A percentile compares a stretch with the other conserved stretches of the same genome.
Evolutionary conservation across 2,113 vertebrate genomes (phyloP).

Genomic region (Cavia porcellus): DNA sequence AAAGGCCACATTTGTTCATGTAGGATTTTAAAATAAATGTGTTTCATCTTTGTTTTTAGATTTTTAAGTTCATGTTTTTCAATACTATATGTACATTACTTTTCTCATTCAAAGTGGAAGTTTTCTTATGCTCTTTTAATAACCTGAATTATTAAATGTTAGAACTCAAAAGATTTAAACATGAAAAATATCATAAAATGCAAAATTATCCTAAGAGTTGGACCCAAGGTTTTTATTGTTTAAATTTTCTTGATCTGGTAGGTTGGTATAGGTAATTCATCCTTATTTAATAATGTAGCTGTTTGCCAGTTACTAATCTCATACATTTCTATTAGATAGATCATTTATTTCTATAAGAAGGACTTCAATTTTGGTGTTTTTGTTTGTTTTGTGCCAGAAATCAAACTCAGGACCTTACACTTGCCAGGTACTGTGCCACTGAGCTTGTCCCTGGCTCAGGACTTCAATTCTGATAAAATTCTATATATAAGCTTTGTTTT

Average conservation of each 20-base stretch:
- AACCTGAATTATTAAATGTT: slow-evolving; percentile 35
- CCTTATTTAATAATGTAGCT: background rate
- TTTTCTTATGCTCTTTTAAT: slow-evolving; percentile 47
- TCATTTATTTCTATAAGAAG: background rate
- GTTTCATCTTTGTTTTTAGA: slow-evolving; percentile 50
- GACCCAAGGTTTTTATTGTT: background rate
- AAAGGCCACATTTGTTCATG: background rate
- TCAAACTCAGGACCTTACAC: no score
- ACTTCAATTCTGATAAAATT: background rate
- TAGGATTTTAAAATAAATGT: background rate
- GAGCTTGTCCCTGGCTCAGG: no score
- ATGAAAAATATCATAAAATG: slow-evolving; percentile 31
- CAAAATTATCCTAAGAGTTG: background rate
- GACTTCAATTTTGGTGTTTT: background rate
- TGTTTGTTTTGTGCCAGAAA: no score
- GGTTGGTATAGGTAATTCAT: background rate
- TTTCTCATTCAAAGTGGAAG: slow-evolving; percentile 1
- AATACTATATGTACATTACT: slow-evolving; percentile 40
- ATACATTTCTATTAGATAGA: background rate
- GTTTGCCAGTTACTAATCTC: background rate
- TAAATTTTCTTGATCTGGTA: slow-evolving; percentile 6
- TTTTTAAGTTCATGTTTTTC: slow-evolving; percentile 43
- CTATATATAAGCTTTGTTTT: background rate
- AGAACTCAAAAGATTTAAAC: slow-evolving; percentile 57
- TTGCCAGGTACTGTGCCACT: no score